A percentile compares a stretch with the other conserved stretches of the same genome.
Conservation (phyloP, 1,140 invertebrate species). For the Bombus breviceps region DNA sequence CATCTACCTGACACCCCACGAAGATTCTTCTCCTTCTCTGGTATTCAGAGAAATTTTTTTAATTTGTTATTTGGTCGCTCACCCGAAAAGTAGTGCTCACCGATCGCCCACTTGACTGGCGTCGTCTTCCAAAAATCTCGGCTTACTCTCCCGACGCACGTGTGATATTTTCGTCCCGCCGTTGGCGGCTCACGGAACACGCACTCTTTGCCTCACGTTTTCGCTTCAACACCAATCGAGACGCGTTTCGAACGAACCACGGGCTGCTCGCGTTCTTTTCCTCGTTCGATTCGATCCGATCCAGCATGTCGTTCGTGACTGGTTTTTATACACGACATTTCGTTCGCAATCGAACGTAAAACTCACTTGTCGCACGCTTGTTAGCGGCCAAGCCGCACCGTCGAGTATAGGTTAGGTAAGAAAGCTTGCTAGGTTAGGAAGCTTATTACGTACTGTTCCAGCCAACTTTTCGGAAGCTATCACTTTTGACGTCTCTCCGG, state of each 20-base stretch:
- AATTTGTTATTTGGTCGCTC: slow-evolving; percentile 35
- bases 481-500: not conserved
- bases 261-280: not conserved
- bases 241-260: not conserved
- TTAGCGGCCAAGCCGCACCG: not conserved
- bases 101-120: slow-evolving; percentile 53
- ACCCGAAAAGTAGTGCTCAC: slow-evolving; percentile 50
- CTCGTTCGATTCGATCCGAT: not conserved
- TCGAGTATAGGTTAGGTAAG: slow-evolving; percentile 6
- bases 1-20: not conserved
- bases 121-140: slow-evolving; percentile 57
- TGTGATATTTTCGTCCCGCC: slow-evolving; percentile 67
- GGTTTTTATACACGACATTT: not conserved
- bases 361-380: slow-evolving; percentile 25
- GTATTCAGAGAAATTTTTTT: not conserved
- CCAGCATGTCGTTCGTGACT: not conserved
- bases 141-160: slow-evolving; percentile 60
- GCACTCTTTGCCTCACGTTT: slow-evolving; percentile 54
- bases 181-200: slow-evolving; percentile 64
- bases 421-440: not conserved
- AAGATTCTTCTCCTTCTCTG: not conserved
- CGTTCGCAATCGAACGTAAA: not conserved
- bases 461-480: slow-evolving; percentile 7
- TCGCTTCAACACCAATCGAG: slow-evolving; percentile 33
- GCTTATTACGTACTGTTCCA: not conserved